These are phyloP conservation scores for Octodon degus DNA, from an alignment of 2,113 vertebrate genomes.

Conservation along the genomic window DNA sequence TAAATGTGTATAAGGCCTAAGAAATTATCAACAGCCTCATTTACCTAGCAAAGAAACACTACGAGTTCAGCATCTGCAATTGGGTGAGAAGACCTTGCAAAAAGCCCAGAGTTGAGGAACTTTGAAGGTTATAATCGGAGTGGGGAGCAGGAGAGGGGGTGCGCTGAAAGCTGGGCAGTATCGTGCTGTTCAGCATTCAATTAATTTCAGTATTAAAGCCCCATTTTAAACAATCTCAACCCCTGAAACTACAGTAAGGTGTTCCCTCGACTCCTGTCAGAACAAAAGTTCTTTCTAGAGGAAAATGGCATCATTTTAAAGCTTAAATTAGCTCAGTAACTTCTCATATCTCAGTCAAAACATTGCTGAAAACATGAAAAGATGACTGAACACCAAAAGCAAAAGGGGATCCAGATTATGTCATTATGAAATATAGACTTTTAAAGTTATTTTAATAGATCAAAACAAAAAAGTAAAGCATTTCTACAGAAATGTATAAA, in stretches of 20 bases:
- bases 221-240: neutral
- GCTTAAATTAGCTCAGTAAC: slow-evolving; percentile 27
- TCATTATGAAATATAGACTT: slow-evolving; percentile 13
- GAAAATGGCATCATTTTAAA: slow-evolving; percentile 25
- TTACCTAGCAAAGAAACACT: neutral
- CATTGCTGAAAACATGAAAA: neutral
- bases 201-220: neutral
- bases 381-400: neutral
- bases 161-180: neutral
- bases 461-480: slow-evolving; percentile 29
- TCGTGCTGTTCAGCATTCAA: neutral
- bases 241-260: slow-evolving; percentile 1
- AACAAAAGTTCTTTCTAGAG: slow-evolving; percentile 20
- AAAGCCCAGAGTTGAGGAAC: neutral
- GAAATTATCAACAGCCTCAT: neutral
- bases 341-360: slow-evolving; percentile 43
- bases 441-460: neutral
- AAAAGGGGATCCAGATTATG: neutral
- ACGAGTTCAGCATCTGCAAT: neutral
- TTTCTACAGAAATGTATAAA: slow-evolving; percentile 38
- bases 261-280: neutral
- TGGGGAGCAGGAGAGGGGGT: too few relatives aligned
- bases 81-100: neutral
- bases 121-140: neutral
- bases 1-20: neutral